phyloP scores from a whole-genome alignment of 2,888 invertebrate genomes.

The Tethea ocularis region DNA sequence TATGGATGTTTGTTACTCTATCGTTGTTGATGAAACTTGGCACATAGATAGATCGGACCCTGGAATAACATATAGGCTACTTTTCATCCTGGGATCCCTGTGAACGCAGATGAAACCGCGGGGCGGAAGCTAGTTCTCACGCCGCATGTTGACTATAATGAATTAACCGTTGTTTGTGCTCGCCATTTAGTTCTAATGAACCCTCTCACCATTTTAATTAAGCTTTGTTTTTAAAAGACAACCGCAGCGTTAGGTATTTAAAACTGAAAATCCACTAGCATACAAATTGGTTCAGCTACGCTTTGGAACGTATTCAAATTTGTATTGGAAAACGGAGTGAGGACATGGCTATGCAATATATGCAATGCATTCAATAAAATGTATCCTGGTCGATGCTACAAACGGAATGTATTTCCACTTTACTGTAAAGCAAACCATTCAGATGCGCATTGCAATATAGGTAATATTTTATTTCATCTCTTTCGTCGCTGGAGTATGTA shows the following conservation, averaged over 20 bases:
- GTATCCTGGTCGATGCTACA: neutral
- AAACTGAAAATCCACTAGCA: neutral
- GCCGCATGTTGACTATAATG: neutral
- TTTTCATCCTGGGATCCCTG: too few species aligned
- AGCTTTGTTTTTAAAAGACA: conserved; percentile 5
- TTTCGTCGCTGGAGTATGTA: neutral
- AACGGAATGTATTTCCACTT: neutral
- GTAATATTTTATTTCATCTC: neutral
- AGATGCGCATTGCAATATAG: neutral
- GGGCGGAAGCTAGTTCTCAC: too few species aligned
- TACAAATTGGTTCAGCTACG: neutral
- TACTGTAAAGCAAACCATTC: neutral
- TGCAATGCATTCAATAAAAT: neutral
- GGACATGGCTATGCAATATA: neutral
- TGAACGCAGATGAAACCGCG: too few species aligned
- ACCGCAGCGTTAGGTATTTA: neutral
- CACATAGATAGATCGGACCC: too few species aligned
- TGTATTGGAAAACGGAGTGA: neutral
- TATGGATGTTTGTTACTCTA: too few species aligned
- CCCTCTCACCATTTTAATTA: neutral
- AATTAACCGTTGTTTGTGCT: neutral
- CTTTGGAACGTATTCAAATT: neutral
- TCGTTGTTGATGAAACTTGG: too few species aligned
- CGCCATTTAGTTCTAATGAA: conserved; percentile 7
- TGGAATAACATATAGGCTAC: too few species aligned